Evolutionary conservation across 2,888 invertebrate species (phyloP), one percentile per base, ranked within the genome.

Genomic region (Ormyrus labotus): DNA sequence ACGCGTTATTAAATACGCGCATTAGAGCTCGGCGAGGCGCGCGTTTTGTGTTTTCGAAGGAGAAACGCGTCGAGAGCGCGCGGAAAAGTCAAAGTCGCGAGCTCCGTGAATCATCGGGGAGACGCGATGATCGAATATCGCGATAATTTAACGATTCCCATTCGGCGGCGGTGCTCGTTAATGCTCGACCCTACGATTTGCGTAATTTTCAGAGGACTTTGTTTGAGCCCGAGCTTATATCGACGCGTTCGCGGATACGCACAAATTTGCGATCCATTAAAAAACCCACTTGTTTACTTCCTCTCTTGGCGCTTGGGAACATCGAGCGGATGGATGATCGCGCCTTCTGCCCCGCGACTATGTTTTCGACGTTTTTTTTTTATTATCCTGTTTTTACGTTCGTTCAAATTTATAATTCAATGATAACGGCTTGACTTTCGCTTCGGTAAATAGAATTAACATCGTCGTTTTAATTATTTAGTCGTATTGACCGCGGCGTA

Each of bases 241-340:
- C 68, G 53, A 55, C 45, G n/a, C 19, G 10, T 19, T 19, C 11
- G 68, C 10, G 34, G 57, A 58, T 63, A 57, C 45, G 55, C 4
- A 13, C n/a, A 58, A 48, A 13, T 50, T 57, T 45, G 51, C 53
- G 45, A 72, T 72, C 70, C 61, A 51, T 61, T 74, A 63, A 58
- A 79, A 73, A 73, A 79, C 51, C 58, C 10, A 79, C 63, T 74
- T 74, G 64, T 79, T 79, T 79, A 74, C 69, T 74, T 69, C 53
- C 64, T 73, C 48, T 1, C 19, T 19, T 11, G 48, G 4, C 11
- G 57, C 8, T 9, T 45, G 11, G 55, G 70, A 65, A n/a, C 65
- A 71, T 51, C 50, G 58, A 64, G 13, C n/a, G 65, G 65, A 58
- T 58, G 57, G 70, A 64, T 71, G 61, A 45, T 45, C 58, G n/a